Conservation (phyloP, 2,888 invertebrate species). For the Volucella bombylans region DNA sequence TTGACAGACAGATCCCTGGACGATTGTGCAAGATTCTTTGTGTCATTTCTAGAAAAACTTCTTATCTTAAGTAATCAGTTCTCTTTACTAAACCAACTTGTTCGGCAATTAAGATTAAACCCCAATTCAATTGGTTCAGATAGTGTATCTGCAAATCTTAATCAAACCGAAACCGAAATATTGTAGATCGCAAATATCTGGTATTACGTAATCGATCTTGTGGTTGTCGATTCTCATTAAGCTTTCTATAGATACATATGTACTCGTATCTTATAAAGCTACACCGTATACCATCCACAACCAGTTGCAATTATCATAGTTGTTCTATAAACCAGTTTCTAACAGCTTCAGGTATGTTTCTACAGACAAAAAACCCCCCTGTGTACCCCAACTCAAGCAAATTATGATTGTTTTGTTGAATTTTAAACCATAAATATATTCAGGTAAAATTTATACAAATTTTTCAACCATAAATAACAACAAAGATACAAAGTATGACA, state of each 20-base stretch:
- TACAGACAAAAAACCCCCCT: neutral
- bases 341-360: neutral
- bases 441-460: slow-evolving; percentile 57
- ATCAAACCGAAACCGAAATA: neutral
- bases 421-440: slow-evolving; percentile 49
- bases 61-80: too few species aligned
- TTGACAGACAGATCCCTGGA: too few species aligned
- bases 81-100: slow-evolving; percentile 17
- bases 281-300: neutral
- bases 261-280: neutral
- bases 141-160: slow-evolving; percentile 19
- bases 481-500: slow-evolving; percentile 6
- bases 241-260: neutral
- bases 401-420: slow-evolving; percentile 58
- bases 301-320: slow-evolving; percentile 50
- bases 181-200: slow-evolving; percentile 8
- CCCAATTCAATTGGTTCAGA: neutral
- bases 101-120: slow-evolving; percentile 22
- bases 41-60: too few species aligned
- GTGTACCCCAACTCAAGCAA: slow-evolving; percentile 23
- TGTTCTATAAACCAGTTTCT: slow-evolving; percentile 33
- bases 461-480: slow-evolving; percentile 55
- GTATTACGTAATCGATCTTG: slow-evolving; percentile 35
- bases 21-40: too few species aligned
- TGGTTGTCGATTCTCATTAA: slow-evolving; percentile 16